A percentile compares a stretch with the other conserved stretches of the same genome.
phyloP scores from a whole-genome alignment of 2,888 invertebrate species.

The Thecocarcelia acutangulata region DNA sequence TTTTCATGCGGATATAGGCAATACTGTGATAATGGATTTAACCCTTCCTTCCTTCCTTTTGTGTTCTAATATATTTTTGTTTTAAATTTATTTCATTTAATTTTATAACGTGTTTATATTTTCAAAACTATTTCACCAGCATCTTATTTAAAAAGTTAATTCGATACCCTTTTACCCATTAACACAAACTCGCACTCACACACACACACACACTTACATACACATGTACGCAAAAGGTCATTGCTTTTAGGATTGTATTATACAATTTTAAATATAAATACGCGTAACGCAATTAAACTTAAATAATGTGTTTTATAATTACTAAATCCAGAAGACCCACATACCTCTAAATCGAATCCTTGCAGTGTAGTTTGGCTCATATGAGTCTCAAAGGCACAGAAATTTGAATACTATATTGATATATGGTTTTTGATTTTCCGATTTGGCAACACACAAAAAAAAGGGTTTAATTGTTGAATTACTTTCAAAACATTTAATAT shows the following conservation, averaged over 20 bases:
- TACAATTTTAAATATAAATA: constrained; percentile 57
- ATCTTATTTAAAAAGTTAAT: constrained; percentile 21
- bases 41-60: constrained; percentile 5
- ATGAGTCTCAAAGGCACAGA: not conserved
- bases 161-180: constrained; percentile 17
- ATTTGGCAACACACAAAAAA: constrained; percentile 2
- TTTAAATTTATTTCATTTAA: constrained; percentile 46
- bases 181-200: not conserved
- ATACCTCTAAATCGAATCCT: not conserved
- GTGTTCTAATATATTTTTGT: not conserved
- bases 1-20: constrained; percentile 6
- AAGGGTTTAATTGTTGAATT: constrained; percentile 72
- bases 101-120: constrained; percentile 58
- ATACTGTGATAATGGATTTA: not conserved
- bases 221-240: not conserved
- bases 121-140: constrained; percentile 54
- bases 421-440: constrained; percentile 49
- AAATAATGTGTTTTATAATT: constrained; percentile 71
- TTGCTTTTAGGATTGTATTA: constrained; percentile 21
- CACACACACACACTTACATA: not conserved
- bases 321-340: constrained; percentile 54
- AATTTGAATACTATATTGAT: constrained; percentile 55
- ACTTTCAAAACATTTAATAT: constrained; percentile 72
- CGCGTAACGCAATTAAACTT: constrained; percentile 72
- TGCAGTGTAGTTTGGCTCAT: not conserved